A percentile compares a stretch with the other conserved stretches of the same genome.
Evolutionary conservation across 2,888 invertebrate genomes (phyloP).

Genomic region (Physocephala rufipes): DNA sequence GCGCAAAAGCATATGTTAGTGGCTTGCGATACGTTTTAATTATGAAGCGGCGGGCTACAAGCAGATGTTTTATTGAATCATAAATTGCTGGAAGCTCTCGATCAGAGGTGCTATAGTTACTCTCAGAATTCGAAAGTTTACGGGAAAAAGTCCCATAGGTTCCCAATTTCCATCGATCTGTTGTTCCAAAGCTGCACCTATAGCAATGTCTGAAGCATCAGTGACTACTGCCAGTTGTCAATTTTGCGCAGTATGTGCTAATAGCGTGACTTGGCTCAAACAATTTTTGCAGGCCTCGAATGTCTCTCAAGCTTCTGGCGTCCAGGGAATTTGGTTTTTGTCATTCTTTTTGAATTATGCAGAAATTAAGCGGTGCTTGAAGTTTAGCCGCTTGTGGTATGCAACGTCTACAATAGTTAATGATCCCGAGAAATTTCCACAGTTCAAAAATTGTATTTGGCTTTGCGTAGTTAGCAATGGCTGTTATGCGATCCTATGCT

Average conservation of each 20-base stretch:
- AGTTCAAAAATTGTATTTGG: conserved; percentile 1
- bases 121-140: neutral
- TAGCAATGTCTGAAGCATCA: conserved; percentile 8
- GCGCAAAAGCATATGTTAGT: neutral
- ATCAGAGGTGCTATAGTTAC: conserved; percentile 14
- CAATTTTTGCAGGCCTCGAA: neutral
- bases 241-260: neutral
- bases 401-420: no score
- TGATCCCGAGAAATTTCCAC: no score
- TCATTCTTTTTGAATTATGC: neutral
- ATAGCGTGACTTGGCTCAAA: conserved; percentile 4
- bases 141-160: conserved; percentile 15
- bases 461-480: neutral
- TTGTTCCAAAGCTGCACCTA: conserved; percentile 16
- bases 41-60: neutral
- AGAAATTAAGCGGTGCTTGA: neutral
- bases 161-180: conserved; percentile 10
- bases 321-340: neutral
- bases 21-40: neutral
- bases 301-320: neutral
- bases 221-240: neutral
- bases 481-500: neutral
- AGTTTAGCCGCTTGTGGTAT: no score
- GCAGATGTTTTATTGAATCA: neutral
- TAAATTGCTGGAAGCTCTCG: neutral